Conservation (phyloP, 2,888 invertebrate genomes). For the Tetranychus truncatus region DNA sequence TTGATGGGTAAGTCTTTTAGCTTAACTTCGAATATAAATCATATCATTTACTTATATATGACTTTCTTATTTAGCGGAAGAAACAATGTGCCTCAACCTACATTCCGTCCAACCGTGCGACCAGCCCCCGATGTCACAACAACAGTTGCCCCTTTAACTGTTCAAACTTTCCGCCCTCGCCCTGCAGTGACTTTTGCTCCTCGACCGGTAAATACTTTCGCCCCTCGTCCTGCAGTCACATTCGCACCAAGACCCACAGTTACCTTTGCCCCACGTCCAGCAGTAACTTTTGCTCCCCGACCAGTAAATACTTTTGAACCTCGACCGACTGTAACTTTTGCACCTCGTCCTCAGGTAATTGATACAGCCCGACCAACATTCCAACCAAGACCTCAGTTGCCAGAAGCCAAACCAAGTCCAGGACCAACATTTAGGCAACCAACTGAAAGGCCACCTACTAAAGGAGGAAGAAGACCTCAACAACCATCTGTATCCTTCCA, state of each 20-base stretch:
- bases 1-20: not conserved
- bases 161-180: constrained; percentile 2
- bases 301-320: not conserved
- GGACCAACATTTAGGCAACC: not conserved
- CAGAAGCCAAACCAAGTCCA: not conserved
- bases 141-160: not conserved
- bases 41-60: not conserved
- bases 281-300: not conserved
- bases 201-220: not conserved
- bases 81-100: not conserved
- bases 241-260: not conserved
- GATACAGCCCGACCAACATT: not conserved
- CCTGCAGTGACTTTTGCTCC: not conserved
- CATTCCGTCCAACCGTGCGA: not conserved
- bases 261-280: constrained; percentile 7
- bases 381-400: not conserved
- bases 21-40: not conserved
- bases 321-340: not conserved
- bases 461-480: not conserved
- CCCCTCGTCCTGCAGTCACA: not conserved
- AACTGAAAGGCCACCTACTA: not conserved
- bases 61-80: not conserved
- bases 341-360: not conserved
- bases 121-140: not conserved
- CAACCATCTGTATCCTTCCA: not conserved